Percentiles rank a stretch among this genome's conserved stretches.
These are phyloP conservation scores for Heliothis peltigera DNA, from an alignment of 2,888 invertebrate species.

Conservation along the genomic window DNA sequence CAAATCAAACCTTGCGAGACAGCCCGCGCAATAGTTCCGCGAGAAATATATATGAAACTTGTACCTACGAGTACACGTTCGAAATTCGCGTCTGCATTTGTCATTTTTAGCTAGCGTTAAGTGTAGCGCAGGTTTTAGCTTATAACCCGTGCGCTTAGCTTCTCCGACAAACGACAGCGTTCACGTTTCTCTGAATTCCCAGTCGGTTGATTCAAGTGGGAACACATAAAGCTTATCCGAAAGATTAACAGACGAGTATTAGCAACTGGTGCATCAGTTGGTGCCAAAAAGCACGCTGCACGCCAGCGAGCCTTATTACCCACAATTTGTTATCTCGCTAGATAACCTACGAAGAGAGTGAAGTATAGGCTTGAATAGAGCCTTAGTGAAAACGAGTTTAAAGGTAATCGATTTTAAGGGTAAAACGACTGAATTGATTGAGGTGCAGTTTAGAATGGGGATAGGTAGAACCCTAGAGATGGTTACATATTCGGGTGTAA, in stretches of 20 bases:
- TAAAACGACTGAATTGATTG: too few relatives aligned
- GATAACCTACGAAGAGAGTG: slow-evolving; percentile 6
- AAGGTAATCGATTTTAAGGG: too few relatives aligned
- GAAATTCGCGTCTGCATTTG: not conserved
- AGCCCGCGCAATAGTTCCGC: not conserved
- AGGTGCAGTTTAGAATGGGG: too few relatives aligned
- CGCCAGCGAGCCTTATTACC: not conserved
- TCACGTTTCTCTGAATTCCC: not conserved
- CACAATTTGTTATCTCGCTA: slow-evolving; percentile 17
- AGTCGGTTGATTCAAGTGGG: slow-evolving; percentile 1
- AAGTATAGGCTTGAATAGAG: slow-evolving; percentile 5
- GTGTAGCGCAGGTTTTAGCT: slow-evolving; percentile 3
- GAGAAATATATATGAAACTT: not conserved
- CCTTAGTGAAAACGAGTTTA: not conserved
- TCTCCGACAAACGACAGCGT: not conserved
- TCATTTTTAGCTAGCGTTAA: slow-evolving; percentile 1
- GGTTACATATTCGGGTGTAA: too few relatives aligned
- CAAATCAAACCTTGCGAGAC: not conserved
- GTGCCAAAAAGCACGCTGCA: slow-evolving; percentile 30
- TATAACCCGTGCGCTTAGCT: slow-evolving; percentile 3
- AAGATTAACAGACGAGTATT: slow-evolving; percentile 36
- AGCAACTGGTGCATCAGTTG: slow-evolving; percentile 22
- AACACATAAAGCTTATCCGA: slow-evolving; percentile 31
- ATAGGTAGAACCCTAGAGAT: too few relatives aligned
- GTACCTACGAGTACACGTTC: not conserved